These are phyloP conservation scores for Rhizomys pruinosus DNA, from an alignment of 2,113 vertebrate species.

Conservation along the genomic window DNA sequence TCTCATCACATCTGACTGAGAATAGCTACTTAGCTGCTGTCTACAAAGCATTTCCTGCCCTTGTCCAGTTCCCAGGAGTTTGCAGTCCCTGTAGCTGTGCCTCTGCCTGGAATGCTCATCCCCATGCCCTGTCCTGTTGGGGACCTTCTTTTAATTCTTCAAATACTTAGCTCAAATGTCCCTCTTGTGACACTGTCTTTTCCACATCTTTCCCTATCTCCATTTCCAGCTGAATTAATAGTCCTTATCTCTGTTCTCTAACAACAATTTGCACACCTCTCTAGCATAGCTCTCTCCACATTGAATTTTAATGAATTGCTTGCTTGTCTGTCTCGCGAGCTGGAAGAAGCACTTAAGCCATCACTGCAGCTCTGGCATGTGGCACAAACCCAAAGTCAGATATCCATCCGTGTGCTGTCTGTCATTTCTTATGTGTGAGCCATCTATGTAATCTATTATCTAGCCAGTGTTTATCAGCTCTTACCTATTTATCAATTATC, in stretches of 20 bases:
- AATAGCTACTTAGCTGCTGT: background rate
- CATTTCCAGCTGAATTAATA: constrained; percentile 65
- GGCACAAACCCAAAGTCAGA: constrained; percentile 3
- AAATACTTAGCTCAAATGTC: constrained; percentile 26
- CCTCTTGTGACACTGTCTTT: constrained; percentile 16
- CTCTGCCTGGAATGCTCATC: background rate
- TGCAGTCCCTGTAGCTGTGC: background rate
- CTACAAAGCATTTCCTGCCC: background rate
- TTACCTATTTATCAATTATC: background rate
- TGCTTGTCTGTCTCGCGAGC: constrained; percentile 62
- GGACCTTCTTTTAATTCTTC: background rate
- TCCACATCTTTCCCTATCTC: background rate
- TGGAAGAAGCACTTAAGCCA: constrained; percentile 54
- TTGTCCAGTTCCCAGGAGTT: background rate
- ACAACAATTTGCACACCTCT: constrained; percentile 49
- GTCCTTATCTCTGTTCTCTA: constrained; percentile 15
- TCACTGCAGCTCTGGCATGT: constrained; percentile 4
- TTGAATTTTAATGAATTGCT: constrained; percentile 79
- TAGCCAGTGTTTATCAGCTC: background rate
- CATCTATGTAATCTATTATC: background rate
- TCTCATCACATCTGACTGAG: too few species aligned
- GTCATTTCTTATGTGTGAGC: background rate
- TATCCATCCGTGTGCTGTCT: background rate
- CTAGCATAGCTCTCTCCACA: constrained; percentile 30
- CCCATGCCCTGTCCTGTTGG: background rate